Percentiles rank a stretch among this genome's conserved stretches.
Evolutionary conservation across 1,140 invertebrate species (phyloP).

Genomic region (Zaprionus gabonicus): DNA sequence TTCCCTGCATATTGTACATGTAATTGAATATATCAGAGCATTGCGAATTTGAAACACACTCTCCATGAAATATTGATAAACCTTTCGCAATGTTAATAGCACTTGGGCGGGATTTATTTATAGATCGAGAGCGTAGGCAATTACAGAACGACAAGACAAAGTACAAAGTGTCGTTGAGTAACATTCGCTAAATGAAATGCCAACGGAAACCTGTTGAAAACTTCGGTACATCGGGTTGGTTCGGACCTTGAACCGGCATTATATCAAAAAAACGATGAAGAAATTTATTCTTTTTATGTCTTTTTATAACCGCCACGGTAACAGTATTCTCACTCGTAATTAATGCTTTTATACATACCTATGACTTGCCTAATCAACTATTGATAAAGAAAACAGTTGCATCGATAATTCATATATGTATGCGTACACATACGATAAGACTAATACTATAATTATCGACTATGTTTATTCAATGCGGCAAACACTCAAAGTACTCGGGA

Average conservation of each 20-base stretch:
- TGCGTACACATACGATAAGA: not conserved
- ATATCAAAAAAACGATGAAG: slow-evolving; percentile 32
- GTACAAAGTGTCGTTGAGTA: slow-evolving; percentile 63
- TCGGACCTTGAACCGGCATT: slow-evolving; percentile 38
- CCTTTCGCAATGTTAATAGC: slow-evolving; percentile 23
- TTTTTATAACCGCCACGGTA: slow-evolving; percentile 37
- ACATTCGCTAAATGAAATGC: slow-evolving; percentile 41
- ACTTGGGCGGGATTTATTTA: slow-evolving; percentile 42
- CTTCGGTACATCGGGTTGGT: slow-evolving; percentile 24
- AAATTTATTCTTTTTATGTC: not conserved
- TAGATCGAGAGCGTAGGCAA: slow-evolving; percentile 24
- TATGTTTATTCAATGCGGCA: slow-evolving; percentile 42
- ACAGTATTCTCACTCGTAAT: slow-evolving; percentile 36
- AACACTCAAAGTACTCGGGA: slow-evolving; percentile 26
- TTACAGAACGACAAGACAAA: slow-evolving; percentile 34
- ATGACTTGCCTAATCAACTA: slow-evolving; percentile 28
- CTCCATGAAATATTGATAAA: slow-evolving; percentile 35
- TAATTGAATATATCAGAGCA: not conserved
- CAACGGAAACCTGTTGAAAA: slow-evolving; percentile 56
- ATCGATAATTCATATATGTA: slow-evolving; percentile 33
- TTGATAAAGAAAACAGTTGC: slow-evolving; percentile 46
- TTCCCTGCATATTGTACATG: not conserved
- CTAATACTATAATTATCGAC: slow-evolving; percentile 17
- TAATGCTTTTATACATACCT: slow-evolving; percentile 32
- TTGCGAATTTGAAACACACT: slow-evolving; percentile 16